phyloP scores from a whole-genome alignment of 2,888 invertebrate species.

The Trachelus stipa region DNA sequence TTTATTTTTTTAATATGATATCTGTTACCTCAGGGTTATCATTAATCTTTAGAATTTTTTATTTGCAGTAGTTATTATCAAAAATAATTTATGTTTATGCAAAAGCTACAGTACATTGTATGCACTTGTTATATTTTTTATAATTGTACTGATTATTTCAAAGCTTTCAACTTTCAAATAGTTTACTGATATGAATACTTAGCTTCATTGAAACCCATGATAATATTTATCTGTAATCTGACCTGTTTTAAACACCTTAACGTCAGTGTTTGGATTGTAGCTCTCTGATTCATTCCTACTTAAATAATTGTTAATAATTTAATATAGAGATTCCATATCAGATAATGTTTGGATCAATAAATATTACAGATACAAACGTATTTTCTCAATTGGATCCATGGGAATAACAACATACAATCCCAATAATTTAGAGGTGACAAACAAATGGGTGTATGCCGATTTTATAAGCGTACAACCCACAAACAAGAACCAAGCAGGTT shows the following conservation, averaged over 20 bases:
- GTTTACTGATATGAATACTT: background rate
- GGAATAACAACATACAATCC: constrained; percentile 99
- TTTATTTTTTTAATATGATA: too few species aligned
- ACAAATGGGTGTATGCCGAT: constrained; percentile 90
- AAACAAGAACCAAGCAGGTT: constrained; percentile 66
- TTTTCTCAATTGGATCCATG: constrained; percentile 94
- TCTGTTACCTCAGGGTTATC: too few species aligned
- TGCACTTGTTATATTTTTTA: background rate
- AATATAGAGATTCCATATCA: constrained; percentile 9
- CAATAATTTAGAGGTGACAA: constrained; percentile 88
- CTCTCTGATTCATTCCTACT: background rate
- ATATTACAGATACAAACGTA: constrained; percentile 85
- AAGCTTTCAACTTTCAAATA: background rate
- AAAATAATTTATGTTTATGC: too few species aligned
- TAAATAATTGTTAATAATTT: background rate
- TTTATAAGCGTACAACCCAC: constrained; percentile 78
- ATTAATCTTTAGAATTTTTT: too few species aligned
- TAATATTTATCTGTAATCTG: background rate
- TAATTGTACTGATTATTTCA: background rate
- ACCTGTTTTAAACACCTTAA: background rate
- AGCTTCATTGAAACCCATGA: background rate
- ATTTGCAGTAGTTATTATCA: too few species aligned
- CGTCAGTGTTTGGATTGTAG: background rate
- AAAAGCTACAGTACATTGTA: background rate
- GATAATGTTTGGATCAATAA: background rate